Evolutionary conservation across 2,888 invertebrate species (phyloP).

Genomic region (Aspidiotus rigidus): DNA sequence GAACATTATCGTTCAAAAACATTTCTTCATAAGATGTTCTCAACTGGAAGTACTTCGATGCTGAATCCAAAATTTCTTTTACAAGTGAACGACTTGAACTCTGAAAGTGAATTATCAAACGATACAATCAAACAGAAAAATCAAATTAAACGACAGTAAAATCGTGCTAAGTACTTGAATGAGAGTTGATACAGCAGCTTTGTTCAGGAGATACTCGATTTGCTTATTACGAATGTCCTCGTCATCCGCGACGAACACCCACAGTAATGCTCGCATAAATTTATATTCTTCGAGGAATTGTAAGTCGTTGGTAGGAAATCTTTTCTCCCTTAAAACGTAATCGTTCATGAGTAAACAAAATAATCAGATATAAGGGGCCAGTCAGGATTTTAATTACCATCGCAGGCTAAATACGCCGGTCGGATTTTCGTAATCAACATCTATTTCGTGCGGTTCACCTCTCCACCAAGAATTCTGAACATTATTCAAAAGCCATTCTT

Average conservation of each 20-base stretch:
- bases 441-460: not conserved
- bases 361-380: not conserved
- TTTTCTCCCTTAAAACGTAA: not conserved
- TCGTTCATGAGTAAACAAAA: not conserved
- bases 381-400: conserved; percentile 8
- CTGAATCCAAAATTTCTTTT: not conserved
- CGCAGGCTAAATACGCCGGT: conserved; percentile 4
- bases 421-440: not conserved
- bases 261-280: conserved; percentile 8
- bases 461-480: conserved; percentile 26
- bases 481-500: conserved; percentile 5
- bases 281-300: conserved; percentile 13
- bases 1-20: not conserved
- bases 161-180: not conserved
- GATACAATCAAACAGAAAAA: too few species aligned
- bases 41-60: conserved; percentile 10
- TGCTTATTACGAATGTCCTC: not conserved
- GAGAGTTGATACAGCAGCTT: conserved; percentile 7
- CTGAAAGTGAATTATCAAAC: too few species aligned
- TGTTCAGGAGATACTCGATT: not conserved
- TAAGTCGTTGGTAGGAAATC: not conserved
- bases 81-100: not conserved
- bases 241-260: conserved; percentile 8
- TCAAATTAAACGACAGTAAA: too few species aligned
- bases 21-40: conserved; percentile 13